A percentile compares a stretch with the other conserved stretches of the same genome.
These are phyloP conservation scores for Unio pictorum DNA, from an alignment of 2,888 invertebrate genomes.

Conservation along the genomic window DNA sequence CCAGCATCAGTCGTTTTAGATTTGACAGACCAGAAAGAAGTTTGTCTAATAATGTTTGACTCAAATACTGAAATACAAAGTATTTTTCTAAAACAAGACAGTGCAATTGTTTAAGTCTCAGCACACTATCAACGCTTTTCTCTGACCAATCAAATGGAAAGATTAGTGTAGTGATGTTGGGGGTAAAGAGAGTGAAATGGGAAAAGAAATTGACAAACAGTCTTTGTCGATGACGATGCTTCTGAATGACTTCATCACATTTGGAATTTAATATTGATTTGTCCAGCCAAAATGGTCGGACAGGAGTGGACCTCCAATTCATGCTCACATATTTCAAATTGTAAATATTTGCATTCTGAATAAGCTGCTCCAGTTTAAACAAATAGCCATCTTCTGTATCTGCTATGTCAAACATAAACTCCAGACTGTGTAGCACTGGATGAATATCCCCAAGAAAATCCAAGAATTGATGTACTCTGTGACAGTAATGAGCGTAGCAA, in stretches of 20 bases:
- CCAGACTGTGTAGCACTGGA: slow-evolving; percentile 57
- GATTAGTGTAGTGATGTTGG: slow-evolving; percentile 59
- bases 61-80: slow-evolving; percentile 61
- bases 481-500: slow-evolving; percentile 62
- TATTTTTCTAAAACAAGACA: slow-evolving; percentile 65
- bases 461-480: slow-evolving; percentile 58
- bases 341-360: slow-evolving; percentile 44
- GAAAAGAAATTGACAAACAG: slow-evolving; percentile 65
- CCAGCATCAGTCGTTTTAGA: slow-evolving; percentile 59
- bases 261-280: slow-evolving; percentile 32
- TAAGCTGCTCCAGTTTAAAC: slow-evolving; percentile 52
- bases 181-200: slow-evolving; percentile 56
- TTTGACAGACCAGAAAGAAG: slow-evolving; percentile 48
- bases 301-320: slow-evolving; percentile 69
- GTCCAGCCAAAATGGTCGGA: slow-evolving; percentile 61
- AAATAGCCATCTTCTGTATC: slow-evolving; percentile 63
- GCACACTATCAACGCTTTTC: slow-evolving; percentile 58
- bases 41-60: slow-evolving; percentile 55
- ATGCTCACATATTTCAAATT: slow-evolving; percentile 59
- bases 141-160: slow-evolving; percentile 70
- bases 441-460: slow-evolving; percentile 49
- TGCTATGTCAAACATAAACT: slow-evolving; percentile 69
- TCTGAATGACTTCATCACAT: slow-evolving; percentile 58
- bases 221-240: slow-evolving; percentile 60
- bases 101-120: slow-evolving; percentile 54